Evolutionary conservation across 2,888 invertebrate genomes (phyloP).

Genomic region (Pristionchus mayeri): DNA sequence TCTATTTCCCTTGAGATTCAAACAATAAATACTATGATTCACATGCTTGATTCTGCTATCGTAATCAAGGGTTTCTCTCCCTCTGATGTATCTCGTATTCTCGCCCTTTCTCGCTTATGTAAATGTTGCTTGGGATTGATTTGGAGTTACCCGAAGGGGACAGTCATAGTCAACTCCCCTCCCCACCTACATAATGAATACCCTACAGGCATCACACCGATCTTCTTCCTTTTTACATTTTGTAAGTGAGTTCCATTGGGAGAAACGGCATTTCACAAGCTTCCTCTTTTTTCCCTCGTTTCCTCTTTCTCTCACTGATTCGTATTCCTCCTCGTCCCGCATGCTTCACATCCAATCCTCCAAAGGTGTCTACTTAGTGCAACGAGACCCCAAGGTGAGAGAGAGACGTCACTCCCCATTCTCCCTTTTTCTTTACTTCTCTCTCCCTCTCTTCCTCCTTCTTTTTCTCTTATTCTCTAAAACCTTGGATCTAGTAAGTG

Average conservation of each 20-base stretch:
- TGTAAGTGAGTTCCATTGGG: conserved; percentile 13
- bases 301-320: conserved; percentile 29
- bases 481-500: conserved; percentile 36
- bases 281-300: conserved; percentile 21
- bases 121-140: conserved; percentile 17
- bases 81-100: conserved; percentile 26
- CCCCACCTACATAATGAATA: conserved; percentile 31
- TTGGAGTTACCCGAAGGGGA: not conserved
- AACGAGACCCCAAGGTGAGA: conserved; percentile 29
- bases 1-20: not conserved
- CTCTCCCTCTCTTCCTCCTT: not conserved
- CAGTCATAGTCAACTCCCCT: not conserved
- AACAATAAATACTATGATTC: conserved; percentile 26
- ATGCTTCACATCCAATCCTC: conserved; percentile 18
- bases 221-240: conserved; percentile 4
- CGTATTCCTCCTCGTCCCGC: not conserved
- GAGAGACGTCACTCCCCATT: not conserved
- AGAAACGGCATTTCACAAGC: not conserved
- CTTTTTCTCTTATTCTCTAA: conserved; percentile 1
- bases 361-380: conserved; percentile 1
- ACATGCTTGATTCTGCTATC: not conserved
- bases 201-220: not conserved
- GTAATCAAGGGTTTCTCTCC: not conserved
- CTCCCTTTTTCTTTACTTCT: not conserved
- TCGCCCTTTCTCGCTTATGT: not conserved